Base-by-base conservation (phyloP, 2,797 vertebrate species). In the Vireo griseus region DNA sequence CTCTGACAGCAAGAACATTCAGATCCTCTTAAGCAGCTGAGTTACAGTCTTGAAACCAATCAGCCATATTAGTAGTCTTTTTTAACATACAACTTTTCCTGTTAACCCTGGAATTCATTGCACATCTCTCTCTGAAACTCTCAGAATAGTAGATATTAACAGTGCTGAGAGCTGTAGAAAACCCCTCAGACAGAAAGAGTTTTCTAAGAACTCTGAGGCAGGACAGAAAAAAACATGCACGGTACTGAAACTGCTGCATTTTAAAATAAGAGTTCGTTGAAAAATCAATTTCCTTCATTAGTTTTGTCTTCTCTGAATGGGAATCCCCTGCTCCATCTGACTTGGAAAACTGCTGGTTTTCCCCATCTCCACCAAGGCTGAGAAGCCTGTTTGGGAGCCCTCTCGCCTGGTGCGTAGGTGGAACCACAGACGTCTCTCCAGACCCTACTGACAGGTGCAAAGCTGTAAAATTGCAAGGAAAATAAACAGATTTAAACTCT, bases 301-400 rank as follows among this genome's bases (percentile, higher is more conserved):
- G 50, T 94, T 95, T 95, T 96, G 94, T 96, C 94, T 97, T 97
- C 95, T 97, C 95, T 95, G 94, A 97, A 95, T 94, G 90, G 88
- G 91, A 96, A 76, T 97, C 48, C 45, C 50, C 57, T 96, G 91
- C 94, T 96, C 68, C 12, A 39, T 92, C 87, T 68, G 66, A 77
- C 78, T 85, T 92, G 68, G 74, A 94, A 96, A 95, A 86, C 51
- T 84, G n/a, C 37, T 91, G 24, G 65, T 86, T 95, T 95, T 93
- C 66, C 77, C 37, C 40, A 40, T 84, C 83, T 74, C 47, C 84
- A 44, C 74, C 39, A 52, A 67, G 77, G 76, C 88, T 87, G 78
- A 48, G 79, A 95, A 81, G 74, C 44, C 80, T 76, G 31, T 74
- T 94, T 10, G 24, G 44, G 66, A 92, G 47, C 63, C 80, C 24